These are phyloP conservation scores for Drosophila repletoides DNA, from an alignment of 1,140 invertebrate species.

Conservation along the genomic window DNA sequence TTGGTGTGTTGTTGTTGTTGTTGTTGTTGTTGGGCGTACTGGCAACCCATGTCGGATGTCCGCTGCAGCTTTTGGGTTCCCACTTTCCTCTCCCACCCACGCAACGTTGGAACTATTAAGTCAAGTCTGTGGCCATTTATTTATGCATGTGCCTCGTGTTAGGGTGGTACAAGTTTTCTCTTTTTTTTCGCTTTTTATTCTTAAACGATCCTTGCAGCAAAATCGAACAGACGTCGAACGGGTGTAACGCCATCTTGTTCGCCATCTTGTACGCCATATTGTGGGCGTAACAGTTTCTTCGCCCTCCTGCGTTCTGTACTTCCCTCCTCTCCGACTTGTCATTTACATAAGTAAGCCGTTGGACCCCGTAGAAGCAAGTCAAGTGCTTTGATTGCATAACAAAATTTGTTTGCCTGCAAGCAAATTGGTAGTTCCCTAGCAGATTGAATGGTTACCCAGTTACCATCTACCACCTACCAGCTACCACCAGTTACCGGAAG, in stretches of 20 bases:
- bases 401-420: slow-evolving; percentile 32
- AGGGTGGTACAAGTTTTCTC: background rate
- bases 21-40: slow-evolving; percentile 1
- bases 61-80: background rate
- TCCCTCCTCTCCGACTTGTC: background rate
- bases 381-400: slow-evolving; percentile 40
- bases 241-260: slow-evolving; percentile 14
- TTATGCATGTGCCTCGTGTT: slow-evolving; percentile 29
- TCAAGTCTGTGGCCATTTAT: slow-evolving; percentile 32
- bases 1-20: slow-evolving; percentile 1
- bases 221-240: slow-evolving; percentile 26
- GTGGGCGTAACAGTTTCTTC: background rate
- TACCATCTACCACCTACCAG: too few species aligned
- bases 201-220: slow-evolving; percentile 36
- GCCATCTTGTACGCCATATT: slow-evolving; percentile 21
- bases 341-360: slow-evolving; percentile 20
- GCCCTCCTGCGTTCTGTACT: background rate
- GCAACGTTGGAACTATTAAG: slow-evolving; percentile 3
- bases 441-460: slow-evolving; percentile 15
- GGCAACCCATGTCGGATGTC: slow-evolving; percentile 23
- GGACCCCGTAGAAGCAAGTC: slow-evolving; percentile 7
- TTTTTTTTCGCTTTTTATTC: slow-evolving; percentile 10
- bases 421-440: slow-evolving; percentile 23
- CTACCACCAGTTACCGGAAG: too few species aligned
- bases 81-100: background rate